A percentile compares a stretch with the other conserved stretches of the same genome.
Conservation (phyloP, 2,797 vertebrate genomes). For the Cirrhinus mrigala region DNA sequence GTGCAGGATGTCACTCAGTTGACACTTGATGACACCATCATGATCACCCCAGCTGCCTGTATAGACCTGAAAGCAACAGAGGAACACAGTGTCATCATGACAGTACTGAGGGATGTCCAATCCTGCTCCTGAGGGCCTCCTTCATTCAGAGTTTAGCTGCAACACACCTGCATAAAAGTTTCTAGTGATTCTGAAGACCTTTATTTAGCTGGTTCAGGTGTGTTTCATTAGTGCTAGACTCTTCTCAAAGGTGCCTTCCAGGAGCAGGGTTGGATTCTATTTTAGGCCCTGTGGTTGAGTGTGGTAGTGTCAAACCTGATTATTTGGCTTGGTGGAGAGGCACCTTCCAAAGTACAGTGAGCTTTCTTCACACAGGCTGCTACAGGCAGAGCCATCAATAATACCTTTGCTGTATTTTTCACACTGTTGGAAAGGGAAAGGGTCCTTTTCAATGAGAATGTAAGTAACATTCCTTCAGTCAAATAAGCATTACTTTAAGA, state of each 20-base stretch:
- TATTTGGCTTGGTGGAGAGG: slow-evolving; percentile 89
- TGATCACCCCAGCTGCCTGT: slow-evolving; percentile 93
- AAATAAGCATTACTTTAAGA: neutral
- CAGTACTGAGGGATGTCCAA: neutral
- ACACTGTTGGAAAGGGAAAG: slow-evolving; percentile 79
- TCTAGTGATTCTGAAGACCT: neutral
- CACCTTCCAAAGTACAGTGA: slow-evolving; percentile 95
- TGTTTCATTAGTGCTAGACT: neutral
- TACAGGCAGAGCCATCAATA: slow-evolving; percentile 94
- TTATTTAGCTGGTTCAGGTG: neutral
- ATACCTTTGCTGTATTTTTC: slow-evolving; percentile 94
- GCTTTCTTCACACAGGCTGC: slow-evolving; percentile 92
- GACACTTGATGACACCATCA: slow-evolving; percentile 94
- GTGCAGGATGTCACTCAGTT: slow-evolving; percentile 86
- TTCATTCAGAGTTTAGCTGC: neutral
- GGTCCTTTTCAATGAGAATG: neutral
- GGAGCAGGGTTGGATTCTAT: neutral
- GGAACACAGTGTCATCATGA: neutral
- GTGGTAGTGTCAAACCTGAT: slow-evolving; percentile 81
- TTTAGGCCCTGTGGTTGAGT: neutral
- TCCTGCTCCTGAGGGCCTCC: neutral
- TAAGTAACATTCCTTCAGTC: neutral
- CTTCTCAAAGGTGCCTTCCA: neutral
- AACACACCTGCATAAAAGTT: neutral
- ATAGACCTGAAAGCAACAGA: slow-evolving; percentile 82